phyloP scores from a whole-genome alignment of 64 coral and sea anemone species.

The Montipora efflorescens region DNA sequence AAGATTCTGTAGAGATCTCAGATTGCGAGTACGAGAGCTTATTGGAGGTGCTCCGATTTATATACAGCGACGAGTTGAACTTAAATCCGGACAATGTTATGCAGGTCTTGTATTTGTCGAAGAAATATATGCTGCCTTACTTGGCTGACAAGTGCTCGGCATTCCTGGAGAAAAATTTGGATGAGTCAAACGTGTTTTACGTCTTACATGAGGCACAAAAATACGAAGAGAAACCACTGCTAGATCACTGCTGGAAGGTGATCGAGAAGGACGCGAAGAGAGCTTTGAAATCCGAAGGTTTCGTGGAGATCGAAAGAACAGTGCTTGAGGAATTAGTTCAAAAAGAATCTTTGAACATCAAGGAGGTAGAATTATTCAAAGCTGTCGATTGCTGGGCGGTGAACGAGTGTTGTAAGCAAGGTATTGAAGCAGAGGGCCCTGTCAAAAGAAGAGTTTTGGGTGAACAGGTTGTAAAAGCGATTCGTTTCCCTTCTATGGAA shows the following conservation, averaged over 20 bases:
- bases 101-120: constrained; percentile 42
- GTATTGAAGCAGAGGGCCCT: not conserved
- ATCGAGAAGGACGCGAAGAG: constrained; percentile 23
- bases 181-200: constrained; percentile 39
- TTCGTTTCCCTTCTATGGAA: constrained; percentile 36
- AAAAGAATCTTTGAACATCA: constrained; percentile 25
- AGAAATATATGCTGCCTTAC: constrained; percentile 57
- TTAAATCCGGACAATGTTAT: constrained; percentile 42
- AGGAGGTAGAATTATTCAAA: constrained; percentile 28
- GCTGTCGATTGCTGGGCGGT: constrained; percentile 29
- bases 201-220: constrained; percentile 19
- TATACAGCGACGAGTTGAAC: constrained; percentile 38
- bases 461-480: constrained; percentile 4
- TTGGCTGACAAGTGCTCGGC: constrained; percentile 41
- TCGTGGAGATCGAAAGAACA: constrained; percentile 3
- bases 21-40: constrained; percentile 50
- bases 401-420: constrained; percentile 9
- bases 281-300: constrained; percentile 42
- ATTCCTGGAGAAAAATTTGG: constrained; percentile 35
- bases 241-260: constrained; percentile 46
- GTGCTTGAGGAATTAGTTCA: constrained; percentile 25
- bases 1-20: not conserved
- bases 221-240: constrained; percentile 17
- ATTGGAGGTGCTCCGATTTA: constrained; percentile 42
- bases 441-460: constrained; percentile 34